A percentile compares a stretch with the other conserved stretches of the same genome.
These are phyloP conservation scores for Alosa alosa DNA, from an alignment of 2,113 vertebrate species.

Conservation along the genomic window DNA sequence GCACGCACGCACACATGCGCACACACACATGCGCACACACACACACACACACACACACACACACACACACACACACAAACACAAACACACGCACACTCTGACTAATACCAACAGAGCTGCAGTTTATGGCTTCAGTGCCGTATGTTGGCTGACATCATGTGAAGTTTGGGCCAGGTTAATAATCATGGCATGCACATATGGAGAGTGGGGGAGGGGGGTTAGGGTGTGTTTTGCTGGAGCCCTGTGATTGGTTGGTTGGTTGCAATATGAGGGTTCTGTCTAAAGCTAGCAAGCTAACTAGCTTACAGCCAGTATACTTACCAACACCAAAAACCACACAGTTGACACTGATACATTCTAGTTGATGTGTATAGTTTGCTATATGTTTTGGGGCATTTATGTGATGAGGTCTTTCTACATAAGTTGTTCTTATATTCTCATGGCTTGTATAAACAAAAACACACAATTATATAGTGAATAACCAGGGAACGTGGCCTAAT, in stretches of 20 bases:
- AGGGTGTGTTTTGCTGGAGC: neutral
- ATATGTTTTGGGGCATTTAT: neutral
- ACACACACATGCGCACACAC: neutral
- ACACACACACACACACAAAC: neutral
- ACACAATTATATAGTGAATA: no score
- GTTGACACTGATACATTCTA: neutral
- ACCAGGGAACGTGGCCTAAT: no score
- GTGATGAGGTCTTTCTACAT: no score
- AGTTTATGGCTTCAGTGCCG: neutral
- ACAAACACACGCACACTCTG: neutral
- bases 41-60: neutral
- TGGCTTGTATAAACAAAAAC: no score
- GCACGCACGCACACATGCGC: neutral
- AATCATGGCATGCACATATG: neutral
- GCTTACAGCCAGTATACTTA: neutral
- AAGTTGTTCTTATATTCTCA: no score
- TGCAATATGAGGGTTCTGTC: neutral
- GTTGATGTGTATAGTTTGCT: neutral
- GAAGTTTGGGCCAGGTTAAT: neutral
- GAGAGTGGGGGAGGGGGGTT: neutral
- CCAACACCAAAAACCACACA: neutral
- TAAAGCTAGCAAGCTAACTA: neutral
- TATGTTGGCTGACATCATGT: conserved; percentile 6
- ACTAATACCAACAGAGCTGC: neutral
- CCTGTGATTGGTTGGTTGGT: neutral